Percentiles rank a stretch among this genome's conserved stretches.
Evolutionary conservation across 2,888 invertebrate genomes (phyloP).

Genomic region (Merodon equestris): DNA sequence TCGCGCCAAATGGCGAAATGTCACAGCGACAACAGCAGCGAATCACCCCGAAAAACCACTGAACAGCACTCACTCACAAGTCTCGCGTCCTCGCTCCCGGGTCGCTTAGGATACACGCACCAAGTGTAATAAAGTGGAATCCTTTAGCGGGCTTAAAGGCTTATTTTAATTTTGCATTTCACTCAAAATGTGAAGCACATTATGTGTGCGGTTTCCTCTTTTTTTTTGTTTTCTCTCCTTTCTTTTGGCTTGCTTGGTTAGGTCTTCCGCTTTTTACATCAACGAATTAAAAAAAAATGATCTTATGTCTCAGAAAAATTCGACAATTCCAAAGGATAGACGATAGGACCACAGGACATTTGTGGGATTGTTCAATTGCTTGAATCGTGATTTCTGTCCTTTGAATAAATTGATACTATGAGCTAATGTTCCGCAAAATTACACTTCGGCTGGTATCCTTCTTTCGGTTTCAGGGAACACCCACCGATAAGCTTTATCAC

Average conservation of each 20-base stretch:
- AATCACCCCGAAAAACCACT: not conserved
- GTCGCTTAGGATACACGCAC: constrained; percentile 24
- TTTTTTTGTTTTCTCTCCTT: constrained; percentile 20
- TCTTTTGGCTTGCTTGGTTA: constrained; percentile 6
- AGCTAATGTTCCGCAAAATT: constrained; percentile 56
- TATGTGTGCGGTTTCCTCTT: constrained; percentile 40
- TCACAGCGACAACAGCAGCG: constrained; percentile 24
- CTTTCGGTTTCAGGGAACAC: constrained; percentile 23
- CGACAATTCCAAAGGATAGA: constrained; percentile 17
- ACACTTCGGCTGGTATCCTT: constrained; percentile 21
- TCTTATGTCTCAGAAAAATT: constrained; percentile 17
- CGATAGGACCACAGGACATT: too few species aligned
- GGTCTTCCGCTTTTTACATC: constrained; percentile 27
- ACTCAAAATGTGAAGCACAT: constrained; percentile 50
- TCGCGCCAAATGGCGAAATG: constrained; percentile 45
- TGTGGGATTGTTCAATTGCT: constrained; percentile 18
- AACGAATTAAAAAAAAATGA: not conserved
- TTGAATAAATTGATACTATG: constrained; percentile 51
- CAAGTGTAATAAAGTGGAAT: constrained; percentile 61
- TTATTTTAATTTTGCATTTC: constrained; percentile 65
- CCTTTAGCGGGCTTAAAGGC: constrained; percentile 62
- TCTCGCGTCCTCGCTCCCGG: constrained; percentile 1
- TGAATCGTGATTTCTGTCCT: constrained; percentile 35
- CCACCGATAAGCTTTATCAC: too few species aligned
- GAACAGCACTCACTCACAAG: constrained; percentile 34